Evolutionary conservation across 2,113 vertebrate genomes (phyloP).

Genomic region (Puntigrus tetrazona): DNA sequence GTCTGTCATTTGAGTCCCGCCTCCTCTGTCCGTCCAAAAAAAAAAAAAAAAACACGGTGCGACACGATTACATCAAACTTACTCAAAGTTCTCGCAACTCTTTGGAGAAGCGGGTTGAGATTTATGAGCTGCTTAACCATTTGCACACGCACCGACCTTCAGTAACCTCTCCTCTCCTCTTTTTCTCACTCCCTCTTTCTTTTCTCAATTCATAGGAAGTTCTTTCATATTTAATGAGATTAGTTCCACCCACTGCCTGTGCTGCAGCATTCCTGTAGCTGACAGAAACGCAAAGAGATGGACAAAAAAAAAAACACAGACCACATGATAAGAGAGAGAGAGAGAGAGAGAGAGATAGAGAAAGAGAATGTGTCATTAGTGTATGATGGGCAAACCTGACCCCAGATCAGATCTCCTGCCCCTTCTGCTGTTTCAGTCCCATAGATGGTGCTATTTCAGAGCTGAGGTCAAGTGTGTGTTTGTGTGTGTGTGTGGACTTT

Average conservation of each 20-base stretch:
- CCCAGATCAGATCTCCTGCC: conserved; percentile 47
- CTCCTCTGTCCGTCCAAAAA: conserved; percentile 51
- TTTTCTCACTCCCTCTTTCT: conserved; percentile 15
- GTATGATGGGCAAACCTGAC: conserved; percentile 23
- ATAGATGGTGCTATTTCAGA: conserved; percentile 49
- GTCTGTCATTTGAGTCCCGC: conserved; percentile 49
- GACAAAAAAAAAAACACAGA: conserved; percentile 33
- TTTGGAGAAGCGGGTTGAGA: not conserved
- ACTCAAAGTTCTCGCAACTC: conserved; percentile 17
- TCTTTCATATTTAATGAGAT: conserved; percentile 62
- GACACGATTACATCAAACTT: conserved; percentile 22
- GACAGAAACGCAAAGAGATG: conserved; percentile 24
- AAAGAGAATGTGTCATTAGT: not conserved
- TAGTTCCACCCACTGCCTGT: conserved; percentile 53
- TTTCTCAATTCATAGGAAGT: not conserved
- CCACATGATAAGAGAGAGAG: conserved; percentile 5
- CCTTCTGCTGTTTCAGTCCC: conserved; percentile 33
- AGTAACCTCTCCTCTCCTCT: conserved; percentile 17
- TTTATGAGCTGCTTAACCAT: not conserved
- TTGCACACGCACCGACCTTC: not conserved
- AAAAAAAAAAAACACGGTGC: conserved; percentile 51
- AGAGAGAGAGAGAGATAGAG: not conserved
- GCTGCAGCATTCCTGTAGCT: conserved; percentile 17
- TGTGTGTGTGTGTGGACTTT: not conserved
- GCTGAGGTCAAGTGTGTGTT: conserved; percentile 8